phyloP scores from a whole-genome alignment of 2,797 vertebrate species.

The Pseudotriccus pelzelni region DNA sequence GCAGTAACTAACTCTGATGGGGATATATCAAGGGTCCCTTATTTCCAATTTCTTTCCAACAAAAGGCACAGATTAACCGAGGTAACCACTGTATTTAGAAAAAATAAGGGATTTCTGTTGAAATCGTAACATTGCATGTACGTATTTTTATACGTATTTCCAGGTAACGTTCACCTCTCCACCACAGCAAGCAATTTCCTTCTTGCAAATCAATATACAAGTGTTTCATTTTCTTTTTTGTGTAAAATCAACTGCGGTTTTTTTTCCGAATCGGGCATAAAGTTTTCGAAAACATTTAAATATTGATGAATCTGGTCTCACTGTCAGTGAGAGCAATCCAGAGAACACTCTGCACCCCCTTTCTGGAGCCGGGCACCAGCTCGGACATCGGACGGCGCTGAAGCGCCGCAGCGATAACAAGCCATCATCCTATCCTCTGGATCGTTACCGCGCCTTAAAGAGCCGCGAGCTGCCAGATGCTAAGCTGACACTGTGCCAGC shows the following conservation, averaged over 20 bases:
- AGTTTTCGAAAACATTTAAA: background rate
- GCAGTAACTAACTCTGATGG: background rate
- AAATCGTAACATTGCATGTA: background rate
- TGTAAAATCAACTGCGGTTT: background rate
- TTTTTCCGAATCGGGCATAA: rapidly evolving
- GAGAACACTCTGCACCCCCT: background rate
- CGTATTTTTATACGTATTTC: rapidly evolving
- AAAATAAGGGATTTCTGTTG: background rate
- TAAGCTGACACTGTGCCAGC: rapidly evolving
- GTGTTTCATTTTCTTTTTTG: rapidly evolving
- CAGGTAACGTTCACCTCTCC: background rate
- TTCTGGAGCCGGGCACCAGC: background rate
- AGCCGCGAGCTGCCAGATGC: background rate
- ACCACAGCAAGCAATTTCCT: background rate
- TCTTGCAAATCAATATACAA: background rate
- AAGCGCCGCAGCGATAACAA: rapidly evolving
- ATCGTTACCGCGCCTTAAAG: rapidly evolving
- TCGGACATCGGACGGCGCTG: background rate
- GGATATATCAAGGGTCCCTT: no score
- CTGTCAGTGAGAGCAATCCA: rapidly evolving
- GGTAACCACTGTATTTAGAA: background rate
- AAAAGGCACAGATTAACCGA: background rate
- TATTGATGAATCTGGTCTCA: rapidly evolving
- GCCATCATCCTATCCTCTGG: rapidly evolving
- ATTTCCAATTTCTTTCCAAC: background rate